phyloP scores from a whole-genome alignment of 2,113 vertebrate species.

The Hemiprocne comata region DNA sequence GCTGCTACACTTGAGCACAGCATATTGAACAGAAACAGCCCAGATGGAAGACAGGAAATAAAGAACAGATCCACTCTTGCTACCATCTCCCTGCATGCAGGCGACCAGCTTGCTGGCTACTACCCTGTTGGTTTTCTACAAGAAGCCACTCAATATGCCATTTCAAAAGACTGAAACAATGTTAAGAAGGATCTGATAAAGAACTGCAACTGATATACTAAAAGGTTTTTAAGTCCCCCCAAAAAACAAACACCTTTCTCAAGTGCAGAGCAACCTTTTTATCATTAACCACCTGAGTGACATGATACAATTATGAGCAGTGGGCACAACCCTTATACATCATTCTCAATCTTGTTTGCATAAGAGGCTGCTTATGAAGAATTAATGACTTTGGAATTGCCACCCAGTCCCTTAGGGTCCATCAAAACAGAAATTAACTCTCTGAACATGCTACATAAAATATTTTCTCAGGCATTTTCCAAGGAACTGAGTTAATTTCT shows the following conservation, averaged over 20 bases:
- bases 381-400: slow-evolving; percentile 16
- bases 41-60: slow-evolving; percentile 30
- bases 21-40: slow-evolving; percentile 23
- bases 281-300: background rate
- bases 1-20: background rate
- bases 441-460: background rate
- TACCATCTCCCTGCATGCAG: background rate
- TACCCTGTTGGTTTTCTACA: background rate
- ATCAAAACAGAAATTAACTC: slow-evolving; percentile 17
- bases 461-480: background rate
- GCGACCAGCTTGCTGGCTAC: slow-evolving; percentile 1
- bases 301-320: fast-evolving
- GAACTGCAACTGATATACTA: background rate
- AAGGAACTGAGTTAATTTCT: background rate
- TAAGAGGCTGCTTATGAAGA: slow-evolving; percentile 27
- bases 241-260: background rate
- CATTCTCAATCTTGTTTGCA: background rate
- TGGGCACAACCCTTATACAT: background rate
- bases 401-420: slow-evolving; percentile 6
- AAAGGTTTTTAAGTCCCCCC: background rate
- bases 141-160: background rate
- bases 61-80: background rate
- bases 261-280: background rate
- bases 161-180: background rate
- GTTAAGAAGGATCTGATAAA: background rate